Base-by-base conservation (phyloP, 2,797 vertebrate genomes). In the Cyclopterus lumpus region DNA sequence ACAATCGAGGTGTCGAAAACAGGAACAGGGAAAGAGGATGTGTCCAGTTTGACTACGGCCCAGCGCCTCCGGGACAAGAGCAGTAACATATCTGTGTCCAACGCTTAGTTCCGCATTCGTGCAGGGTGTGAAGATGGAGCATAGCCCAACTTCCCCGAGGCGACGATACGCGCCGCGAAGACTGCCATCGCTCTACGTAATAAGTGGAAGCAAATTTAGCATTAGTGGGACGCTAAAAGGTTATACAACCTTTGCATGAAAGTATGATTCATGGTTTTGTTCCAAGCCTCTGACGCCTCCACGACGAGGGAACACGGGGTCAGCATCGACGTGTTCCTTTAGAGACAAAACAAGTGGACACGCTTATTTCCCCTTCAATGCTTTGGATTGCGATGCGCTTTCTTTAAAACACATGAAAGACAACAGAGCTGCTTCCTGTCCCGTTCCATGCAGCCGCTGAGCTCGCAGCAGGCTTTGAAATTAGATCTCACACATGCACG, bases 401-500 rank as follows among this genome's bases (percentile, higher is more conserved):
- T 63, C 26, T 54, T 53, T 16, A 24, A 26, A 44, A 22, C 5
- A 46, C 36, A 34, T 34, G 4, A 24, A 24, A 65, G 30, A n/a
- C n/a, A 66, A 24, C 8, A 51, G 48, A 48, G 28, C 20, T 38
- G 42, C 64, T 66, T 66, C 64, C 48, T 38, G 48, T 66, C 32
- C 9, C 20, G 32, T 26, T 48, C 15, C 24, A 61, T 60, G 24
- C 18, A 59, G n/a, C 22, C 44, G 30, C 32, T 63, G 28, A 72
- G 54, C 64, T 62, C 26, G 65, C 51, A 70, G 24, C 20, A 58
- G 68, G 8, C 42, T 73, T 81, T 80, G 64, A 77, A 65, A 77
- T 24, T 14, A 70, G 74, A 73, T 61, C 40, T 30, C 11, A n/a
- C 44, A 16, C 38, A 22, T 58, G 12, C 70, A 44, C 58, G 20